phyloP scores from a whole-genome alignment of 2,888 invertebrate species.

The Lochmaea capreae region DNA sequence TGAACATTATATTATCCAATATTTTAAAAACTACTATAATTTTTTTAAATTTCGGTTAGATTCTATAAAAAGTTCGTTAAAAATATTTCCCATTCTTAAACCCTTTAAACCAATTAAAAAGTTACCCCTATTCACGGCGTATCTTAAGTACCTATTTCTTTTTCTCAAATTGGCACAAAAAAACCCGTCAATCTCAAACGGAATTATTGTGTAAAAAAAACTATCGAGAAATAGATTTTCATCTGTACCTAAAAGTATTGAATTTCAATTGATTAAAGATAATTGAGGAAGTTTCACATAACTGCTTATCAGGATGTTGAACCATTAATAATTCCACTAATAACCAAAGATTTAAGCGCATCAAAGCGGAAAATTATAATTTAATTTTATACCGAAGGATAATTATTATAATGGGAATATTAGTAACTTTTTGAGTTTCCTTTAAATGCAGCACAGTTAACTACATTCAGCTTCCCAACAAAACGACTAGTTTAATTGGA shows the following conservation, averaged over 20 bases:
- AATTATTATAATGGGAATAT: no score
- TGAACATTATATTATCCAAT: no score
- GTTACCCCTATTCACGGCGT: not conserved
- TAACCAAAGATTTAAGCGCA: not conserved
- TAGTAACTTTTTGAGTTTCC: no score
- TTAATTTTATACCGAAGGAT: not conserved
- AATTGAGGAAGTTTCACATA: conserved; percentile 37
- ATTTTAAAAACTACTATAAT: no score
- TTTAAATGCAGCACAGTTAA: no score
- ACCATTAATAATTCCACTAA: not conserved
- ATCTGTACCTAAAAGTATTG: conserved; percentile 28
- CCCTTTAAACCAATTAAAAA: not conserved
- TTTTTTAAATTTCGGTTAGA: no score
- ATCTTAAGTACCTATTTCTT: conserved; percentile 32
- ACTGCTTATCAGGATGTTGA: conserved; percentile 13
- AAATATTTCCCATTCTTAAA: not conserved
- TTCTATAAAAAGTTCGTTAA: not conserved
- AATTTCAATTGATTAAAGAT: conserved; percentile 42
- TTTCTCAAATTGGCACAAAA: conserved; percentile 54
- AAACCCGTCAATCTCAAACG: conserved; percentile 51
- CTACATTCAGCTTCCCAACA: no score
- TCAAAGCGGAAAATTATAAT: not conserved
- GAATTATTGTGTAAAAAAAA: conserved; percentile 27
- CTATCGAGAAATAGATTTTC: not conserved
- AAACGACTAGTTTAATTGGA: no score